These are phyloP conservation scores for Trididemnum miniatum DNA, from an alignment of 23 tunicate genomes.

Conservation along the genomic window DNA sequence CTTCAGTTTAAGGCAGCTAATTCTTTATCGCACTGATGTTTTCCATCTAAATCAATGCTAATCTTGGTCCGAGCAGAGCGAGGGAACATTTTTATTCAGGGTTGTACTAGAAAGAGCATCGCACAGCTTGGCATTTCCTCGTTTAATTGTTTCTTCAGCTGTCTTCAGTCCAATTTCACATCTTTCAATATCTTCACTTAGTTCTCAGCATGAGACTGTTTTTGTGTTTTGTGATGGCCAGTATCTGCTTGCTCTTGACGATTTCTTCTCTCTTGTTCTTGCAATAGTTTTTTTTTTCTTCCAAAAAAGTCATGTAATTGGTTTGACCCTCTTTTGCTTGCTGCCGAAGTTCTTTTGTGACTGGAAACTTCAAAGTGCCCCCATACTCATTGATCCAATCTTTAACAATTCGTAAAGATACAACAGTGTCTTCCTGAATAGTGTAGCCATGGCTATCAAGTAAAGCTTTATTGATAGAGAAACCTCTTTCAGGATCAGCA, in stretches of 20 bases:
- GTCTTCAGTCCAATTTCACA: neutral
- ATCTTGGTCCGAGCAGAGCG: neutral
- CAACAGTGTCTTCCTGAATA: too few species aligned
- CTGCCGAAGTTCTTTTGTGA: too few species aligned
- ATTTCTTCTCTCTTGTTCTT: too few species aligned
- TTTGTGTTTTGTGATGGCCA: neutral
- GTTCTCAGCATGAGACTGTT: neutral
- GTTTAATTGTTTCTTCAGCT: neutral
- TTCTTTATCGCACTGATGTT: too few species aligned
- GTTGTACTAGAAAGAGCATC: neutral
- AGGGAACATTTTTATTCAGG: neutral
- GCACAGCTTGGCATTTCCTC: neutral
- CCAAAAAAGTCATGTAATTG: neutral
- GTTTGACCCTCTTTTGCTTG: neutral
- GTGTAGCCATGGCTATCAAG: too few species aligned
- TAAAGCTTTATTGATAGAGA: too few species aligned
- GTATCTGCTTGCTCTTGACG: constrained; percentile 13
- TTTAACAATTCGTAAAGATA: too few species aligned
- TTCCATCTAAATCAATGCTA: too few species aligned
- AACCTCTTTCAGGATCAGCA: neutral
- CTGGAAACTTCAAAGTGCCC: too few species aligned
- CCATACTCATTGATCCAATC: too few species aligned
- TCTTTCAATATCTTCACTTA: too few species aligned
- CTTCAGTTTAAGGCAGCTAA: too few species aligned
- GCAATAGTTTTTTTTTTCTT: neutral